Evolutionary conservation across 35 echinoderm and acorn worm species (phyloP).

Genomic region (Amphiura filiformis): DNA sequence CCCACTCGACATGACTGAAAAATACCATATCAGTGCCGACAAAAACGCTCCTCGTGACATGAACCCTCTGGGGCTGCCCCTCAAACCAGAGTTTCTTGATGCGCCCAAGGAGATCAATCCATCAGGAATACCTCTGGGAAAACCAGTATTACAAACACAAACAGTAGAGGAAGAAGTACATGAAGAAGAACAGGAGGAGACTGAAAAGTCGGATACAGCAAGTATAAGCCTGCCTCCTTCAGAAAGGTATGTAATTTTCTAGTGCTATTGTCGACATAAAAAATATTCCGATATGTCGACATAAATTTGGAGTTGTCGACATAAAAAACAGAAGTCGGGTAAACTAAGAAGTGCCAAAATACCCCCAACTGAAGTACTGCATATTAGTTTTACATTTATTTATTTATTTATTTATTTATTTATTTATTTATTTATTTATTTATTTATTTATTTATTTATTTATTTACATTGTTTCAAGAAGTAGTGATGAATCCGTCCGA

Average conservation of each 20-base stretch:
- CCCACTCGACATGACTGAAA: conserved; percentile 70
- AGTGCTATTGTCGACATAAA: no score
- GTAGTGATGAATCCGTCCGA: no score
- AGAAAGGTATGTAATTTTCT: neutral
- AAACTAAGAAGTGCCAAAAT: no score
- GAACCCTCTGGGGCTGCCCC: conserved; percentile 63
- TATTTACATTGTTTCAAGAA: no score
- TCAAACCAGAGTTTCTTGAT: neutral
- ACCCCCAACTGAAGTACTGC: no score
- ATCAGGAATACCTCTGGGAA: conserved; percentile 14
- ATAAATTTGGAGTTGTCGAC: no score
- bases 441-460: no score
- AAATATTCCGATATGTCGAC: no score
- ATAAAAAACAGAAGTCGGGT: no score
- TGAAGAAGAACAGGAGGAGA: neutral
- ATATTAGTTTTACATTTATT: no score
- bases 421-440: no score
- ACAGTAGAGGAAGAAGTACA: neutral
- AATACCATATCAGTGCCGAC: conserved; percentile 46
- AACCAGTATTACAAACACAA: neutral
- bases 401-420: no score
- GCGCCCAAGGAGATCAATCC: conserved; percentile 28
- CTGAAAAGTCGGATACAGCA: neutral
- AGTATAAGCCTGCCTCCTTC: neutral
- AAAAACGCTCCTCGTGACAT: conserved; percentile 53